These are phyloP conservation scores for Fistularia tabacaria DNA, from an alignment of 2,797 vertebrate genomes.

Conservation along the genomic window DNA sequence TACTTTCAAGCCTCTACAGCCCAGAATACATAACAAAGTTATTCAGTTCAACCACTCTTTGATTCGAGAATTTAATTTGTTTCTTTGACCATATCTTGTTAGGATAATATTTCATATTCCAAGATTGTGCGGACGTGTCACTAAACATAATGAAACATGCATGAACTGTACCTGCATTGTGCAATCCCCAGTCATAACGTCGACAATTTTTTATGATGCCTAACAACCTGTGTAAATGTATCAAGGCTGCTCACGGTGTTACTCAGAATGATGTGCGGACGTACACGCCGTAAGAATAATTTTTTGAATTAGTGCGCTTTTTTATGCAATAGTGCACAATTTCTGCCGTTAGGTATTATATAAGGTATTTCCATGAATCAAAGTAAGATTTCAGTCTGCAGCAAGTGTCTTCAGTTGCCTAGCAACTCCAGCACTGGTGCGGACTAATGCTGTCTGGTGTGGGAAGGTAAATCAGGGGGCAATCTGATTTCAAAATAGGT, in stretches of 20 bases:
- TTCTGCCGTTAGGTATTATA: conserved; percentile 61
- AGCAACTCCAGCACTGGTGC: conserved; percentile 78
- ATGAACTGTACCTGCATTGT: too few relatives aligned
- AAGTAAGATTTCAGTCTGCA: conserved; percentile 80
- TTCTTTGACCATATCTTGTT: too few relatives aligned
- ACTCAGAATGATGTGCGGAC: conserved; percentile 17
- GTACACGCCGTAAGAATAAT: conserved; percentile 32
- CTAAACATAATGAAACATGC: too few relatives aligned
- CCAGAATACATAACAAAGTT: too few relatives aligned
- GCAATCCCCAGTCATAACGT: too few relatives aligned
- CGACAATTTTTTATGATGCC: too few relatives aligned
- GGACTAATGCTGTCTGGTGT: conserved; percentile 76
- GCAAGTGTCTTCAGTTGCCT: conserved; percentile 84
- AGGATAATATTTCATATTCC: too few relatives aligned
- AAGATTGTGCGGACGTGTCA: too few relatives aligned
- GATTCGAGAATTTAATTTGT: too few relatives aligned
- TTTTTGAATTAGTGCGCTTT: conserved; percentile 46
- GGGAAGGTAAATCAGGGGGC: conserved; percentile 82
- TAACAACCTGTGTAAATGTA: too few relatives aligned
- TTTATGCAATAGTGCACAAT: conserved; percentile 53
- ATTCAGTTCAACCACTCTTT: too few relatives aligned
- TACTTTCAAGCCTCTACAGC: too few relatives aligned
- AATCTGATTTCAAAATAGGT: conserved; percentile 81
- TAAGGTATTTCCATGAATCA: conserved; percentile 77
- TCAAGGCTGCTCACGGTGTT: conserved; percentile 6